These are phyloP conservation scores for Microplitis manilae DNA, from an alignment of 2,888 invertebrate genomes.

Conservation along the genomic window DNA sequence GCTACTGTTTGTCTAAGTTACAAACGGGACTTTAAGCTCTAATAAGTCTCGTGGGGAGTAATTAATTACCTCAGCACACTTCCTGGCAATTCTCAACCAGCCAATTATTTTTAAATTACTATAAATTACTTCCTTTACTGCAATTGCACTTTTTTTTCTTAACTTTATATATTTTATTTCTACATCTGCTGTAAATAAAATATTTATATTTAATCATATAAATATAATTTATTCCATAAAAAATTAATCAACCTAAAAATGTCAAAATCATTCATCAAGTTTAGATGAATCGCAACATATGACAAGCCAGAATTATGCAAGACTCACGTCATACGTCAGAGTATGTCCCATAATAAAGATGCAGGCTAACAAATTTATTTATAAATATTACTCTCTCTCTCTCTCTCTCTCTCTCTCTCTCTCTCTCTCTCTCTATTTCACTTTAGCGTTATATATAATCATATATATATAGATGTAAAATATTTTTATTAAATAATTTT, in stretches of 20 bases:
- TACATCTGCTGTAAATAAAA: no score
- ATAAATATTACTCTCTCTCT: slow-evolving; percentile 29
- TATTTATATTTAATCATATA: no score
- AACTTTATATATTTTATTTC: no score
- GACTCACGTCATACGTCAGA: slow-evolving; percentile 17
- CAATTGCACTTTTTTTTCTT: no score
- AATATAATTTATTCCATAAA: neutral
- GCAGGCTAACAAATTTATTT: slow-evolving; percentile 38
- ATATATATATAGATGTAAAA: neutral
- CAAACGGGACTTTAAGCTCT: slow-evolving; percentile 46
- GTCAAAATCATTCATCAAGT: slow-evolving; percentile 22
- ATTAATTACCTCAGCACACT: slow-evolving; percentile 40
- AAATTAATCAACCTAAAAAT: slow-evolving; percentile 19
- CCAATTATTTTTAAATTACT: slow-evolving; percentile 28
- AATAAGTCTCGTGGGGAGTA: slow-evolving; percentile 38
- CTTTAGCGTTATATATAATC: neutral
- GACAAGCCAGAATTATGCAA: slow-evolving; percentile 40
- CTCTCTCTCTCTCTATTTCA: neutral
- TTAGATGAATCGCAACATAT: slow-evolving; percentile 14
- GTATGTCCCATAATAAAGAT: slow-evolving; percentile 21
- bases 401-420: neutral
- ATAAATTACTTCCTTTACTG: neutral
- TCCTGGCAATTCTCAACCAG: neutral
- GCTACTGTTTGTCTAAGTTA: slow-evolving; percentile 31
- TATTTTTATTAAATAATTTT: neutral